phyloP scores from a whole-genome alignment of 2,888 invertebrate genomes.

The Tachina grossa region DNA sequence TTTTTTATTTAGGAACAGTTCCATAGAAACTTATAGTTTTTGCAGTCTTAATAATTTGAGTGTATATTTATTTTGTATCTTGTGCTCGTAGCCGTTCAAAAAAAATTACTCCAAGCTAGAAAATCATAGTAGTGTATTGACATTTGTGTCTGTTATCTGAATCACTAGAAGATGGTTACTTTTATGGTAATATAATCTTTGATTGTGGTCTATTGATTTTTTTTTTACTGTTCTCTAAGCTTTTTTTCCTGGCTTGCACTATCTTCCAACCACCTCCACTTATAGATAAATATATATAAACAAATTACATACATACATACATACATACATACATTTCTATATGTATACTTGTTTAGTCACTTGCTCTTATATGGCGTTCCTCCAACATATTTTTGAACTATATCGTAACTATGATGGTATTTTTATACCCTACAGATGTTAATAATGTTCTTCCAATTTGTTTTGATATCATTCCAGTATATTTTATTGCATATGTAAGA shows the following conservation, averaged over 20 bases:
- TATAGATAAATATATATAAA: neutral
- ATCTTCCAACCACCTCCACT: constrained; percentile 20
- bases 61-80: constrained; percentile 31
- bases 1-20: too few species aligned
- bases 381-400: constrained; percentile 51
- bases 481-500: too few species aligned
- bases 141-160: constrained; percentile 65
- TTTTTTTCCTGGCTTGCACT: neutral
- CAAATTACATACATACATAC: neutral
- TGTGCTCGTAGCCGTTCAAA: neutral
- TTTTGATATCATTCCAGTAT: neutral
- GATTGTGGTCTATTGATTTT: constrained; percentile 65
- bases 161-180: constrained; percentile 51
- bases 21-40: constrained; percentile 1
- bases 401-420: neutral
- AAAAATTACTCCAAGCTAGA: constrained; percentile 36
- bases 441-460: neutral
- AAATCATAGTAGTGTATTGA: constrained; percentile 49
- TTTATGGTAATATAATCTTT: constrained; percentile 67
- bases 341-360: constrained; percentile 2
- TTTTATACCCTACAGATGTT: neutral
- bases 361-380: constrained; percentile 29
- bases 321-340: too few species aligned
- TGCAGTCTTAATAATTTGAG: neutral
- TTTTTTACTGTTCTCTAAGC: constrained; percentile 26